Evolutionary conservation across 1,140 invertebrate genomes (phyloP).

Genomic region (Parapsyche elsis): DNA sequence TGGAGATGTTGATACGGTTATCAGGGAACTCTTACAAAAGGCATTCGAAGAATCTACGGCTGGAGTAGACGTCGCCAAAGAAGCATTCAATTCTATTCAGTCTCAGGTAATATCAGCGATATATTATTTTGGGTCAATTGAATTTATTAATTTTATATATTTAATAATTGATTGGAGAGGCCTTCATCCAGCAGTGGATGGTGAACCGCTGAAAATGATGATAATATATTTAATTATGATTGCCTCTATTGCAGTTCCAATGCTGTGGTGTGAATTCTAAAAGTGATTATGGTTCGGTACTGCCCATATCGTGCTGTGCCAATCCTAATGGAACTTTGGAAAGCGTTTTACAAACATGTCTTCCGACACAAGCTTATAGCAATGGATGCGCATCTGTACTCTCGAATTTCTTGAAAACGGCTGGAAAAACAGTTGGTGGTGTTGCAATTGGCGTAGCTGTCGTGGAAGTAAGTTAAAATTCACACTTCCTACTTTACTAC

Average conservation of each 20-base stretch:
- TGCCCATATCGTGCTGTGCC: constrained; percentile 63
- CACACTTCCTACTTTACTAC: too few relatives aligned
- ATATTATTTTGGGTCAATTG: not conserved
- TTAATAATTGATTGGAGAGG: too few relatives aligned
- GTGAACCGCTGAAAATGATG: too few relatives aligned
- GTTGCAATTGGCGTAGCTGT: constrained; percentile 75
- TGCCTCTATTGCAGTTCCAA: constrained; percentile 65
- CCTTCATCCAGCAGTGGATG: too few relatives aligned
- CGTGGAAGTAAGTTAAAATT: constrained; percentile 70
- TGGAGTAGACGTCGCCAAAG: not conserved
- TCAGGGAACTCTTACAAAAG: constrained; percentile 63
- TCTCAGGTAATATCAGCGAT: not conserved
- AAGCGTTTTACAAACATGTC: constrained; percentile 58
- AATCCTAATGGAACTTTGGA: constrained; percentile 56
- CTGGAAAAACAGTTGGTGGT: constrained; percentile 71
- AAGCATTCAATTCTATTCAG: constrained; percentile 1
- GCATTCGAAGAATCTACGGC: constrained; percentile 64
- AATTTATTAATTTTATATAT: not conserved
- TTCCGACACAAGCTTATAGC: constrained; percentile 60
- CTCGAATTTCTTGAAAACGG: constrained; percentile 63
- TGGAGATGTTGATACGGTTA: constrained; percentile 62
- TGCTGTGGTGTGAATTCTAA: constrained; percentile 74
- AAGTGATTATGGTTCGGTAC: constrained; percentile 60
- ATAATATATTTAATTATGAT: not conserved
- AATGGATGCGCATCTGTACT: constrained; percentile 65